A percentile compares a stretch with the other conserved stretches of the same genome.
Evolutionary conservation across 2,888 invertebrate species (phyloP).

Genomic region (Plebejus anna): DNA sequence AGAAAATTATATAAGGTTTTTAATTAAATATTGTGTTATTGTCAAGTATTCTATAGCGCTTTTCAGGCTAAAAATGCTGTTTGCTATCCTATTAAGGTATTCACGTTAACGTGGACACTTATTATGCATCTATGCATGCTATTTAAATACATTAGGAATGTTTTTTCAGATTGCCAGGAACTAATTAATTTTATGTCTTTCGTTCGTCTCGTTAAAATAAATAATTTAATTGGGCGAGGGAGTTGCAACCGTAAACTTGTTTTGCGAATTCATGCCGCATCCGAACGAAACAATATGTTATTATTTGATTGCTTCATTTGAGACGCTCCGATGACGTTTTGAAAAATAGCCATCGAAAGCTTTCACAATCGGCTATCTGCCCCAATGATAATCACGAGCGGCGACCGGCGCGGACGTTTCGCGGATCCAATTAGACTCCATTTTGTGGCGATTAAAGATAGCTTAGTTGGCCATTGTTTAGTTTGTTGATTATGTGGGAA

Average conservation of each 20-base stretch:
- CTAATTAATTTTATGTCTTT: conserved; percentile 15
- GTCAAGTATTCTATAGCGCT: no score
- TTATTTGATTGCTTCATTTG: conserved; percentile 27
- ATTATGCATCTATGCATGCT: background rate
- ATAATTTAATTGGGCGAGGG: conserved; percentile 19
- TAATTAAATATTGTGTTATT: background rate
- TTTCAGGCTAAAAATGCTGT: background rate
- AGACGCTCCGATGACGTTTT: conserved; percentile 27
- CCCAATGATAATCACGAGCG: conserved; percentile 49
- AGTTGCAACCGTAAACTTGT: conserved; percentile 17
- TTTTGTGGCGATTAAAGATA: conserved; percentile 75
- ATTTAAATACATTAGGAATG: conserved; percentile 7
- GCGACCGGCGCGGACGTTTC: conserved; percentile 50
- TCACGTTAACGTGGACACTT: background rate
- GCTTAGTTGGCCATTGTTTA: conserved; percentile 66
- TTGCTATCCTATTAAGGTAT: background rate
- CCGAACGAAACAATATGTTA: conserved; percentile 29
- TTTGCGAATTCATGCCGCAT: background rate
- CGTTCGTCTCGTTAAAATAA: conserved; percentile 15
- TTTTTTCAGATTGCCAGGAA: conserved; percentile 3
- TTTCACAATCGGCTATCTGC: conserved; percentile 47
- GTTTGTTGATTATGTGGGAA: conserved; percentile 59
- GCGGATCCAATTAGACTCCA: conserved; percentile 74
- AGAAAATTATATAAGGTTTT: background rate
- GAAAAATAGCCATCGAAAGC: conserved; percentile 33